A percentile compares a stretch with the other conserved stretches of the same genome.
Evolutionary conservation across 2,113 vertebrate genomes (phyloP).

Genomic region (Prietella phreatophila): DNA sequence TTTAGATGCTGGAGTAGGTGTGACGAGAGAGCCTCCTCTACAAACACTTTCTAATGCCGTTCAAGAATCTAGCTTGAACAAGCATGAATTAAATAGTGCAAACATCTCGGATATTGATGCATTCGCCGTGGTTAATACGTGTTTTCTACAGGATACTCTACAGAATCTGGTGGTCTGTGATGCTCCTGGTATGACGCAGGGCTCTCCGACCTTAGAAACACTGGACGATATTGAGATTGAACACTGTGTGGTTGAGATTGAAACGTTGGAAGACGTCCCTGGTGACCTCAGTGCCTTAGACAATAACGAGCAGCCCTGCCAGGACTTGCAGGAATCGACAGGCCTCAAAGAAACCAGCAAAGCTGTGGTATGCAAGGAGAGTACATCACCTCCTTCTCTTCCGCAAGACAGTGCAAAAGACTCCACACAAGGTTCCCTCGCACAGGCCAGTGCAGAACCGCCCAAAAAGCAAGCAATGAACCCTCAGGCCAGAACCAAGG

Average conservation of each 20-base stretch:
- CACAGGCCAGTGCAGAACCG: slow-evolving; percentile 50
- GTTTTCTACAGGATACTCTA: slow-evolving; percentile 42
- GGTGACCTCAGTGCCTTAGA: slow-evolving; percentile 49
- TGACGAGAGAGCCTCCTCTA: slow-evolving; percentile 35
- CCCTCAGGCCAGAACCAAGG: slow-evolving; percentile 76
- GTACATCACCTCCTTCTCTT: slow-evolving; percentile 32
- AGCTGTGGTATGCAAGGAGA: slow-evolving; percentile 28
- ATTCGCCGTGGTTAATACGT: slow-evolving; percentile 39
- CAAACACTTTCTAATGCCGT: slow-evolving; percentile 54
- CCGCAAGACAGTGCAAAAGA: slow-evolving; percentile 44
- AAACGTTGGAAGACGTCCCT: slow-evolving; percentile 57
- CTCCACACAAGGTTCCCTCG: slow-evolving; percentile 7
- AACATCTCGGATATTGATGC: slow-evolving; percentile 46
- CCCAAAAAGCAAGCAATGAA: slow-evolving; percentile 78
- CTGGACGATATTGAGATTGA: slow-evolving; percentile 70
- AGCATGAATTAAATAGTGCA: slow-evolving; percentile 43
- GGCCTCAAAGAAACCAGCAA: slow-evolving; percentile 28
- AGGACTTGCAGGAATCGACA: slow-evolving; percentile 34
- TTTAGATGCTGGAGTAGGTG: slow-evolving; percentile 28
- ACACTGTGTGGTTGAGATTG: slow-evolving; percentile 64
- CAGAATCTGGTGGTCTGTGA: slow-evolving; percentile 34
- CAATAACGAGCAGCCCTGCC: slow-evolving; percentile 34
- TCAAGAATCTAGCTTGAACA: slow-evolving; percentile 51
- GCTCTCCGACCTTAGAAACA: slow-evolving; percentile 53
- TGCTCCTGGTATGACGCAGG: slow-evolving; percentile 29